A percentile compares a stretch with the other conserved stretches of the same genome.
Evolutionary conservation across 2,888 invertebrate species (phyloP).

Genomic region (Strigamia maritima): DNA sequence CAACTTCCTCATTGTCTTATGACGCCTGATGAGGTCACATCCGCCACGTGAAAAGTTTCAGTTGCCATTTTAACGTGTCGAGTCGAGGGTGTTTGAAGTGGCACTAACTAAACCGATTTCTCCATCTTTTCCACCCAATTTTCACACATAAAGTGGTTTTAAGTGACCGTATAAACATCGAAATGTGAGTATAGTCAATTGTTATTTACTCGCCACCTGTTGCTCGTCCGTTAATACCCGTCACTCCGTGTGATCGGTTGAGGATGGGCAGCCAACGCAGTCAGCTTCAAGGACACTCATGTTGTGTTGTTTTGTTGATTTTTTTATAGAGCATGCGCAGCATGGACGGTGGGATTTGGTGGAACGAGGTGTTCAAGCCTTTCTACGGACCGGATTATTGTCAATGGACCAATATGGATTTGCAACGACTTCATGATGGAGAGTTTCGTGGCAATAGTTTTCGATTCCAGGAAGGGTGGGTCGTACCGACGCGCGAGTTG

Average conservation of each 20-base stretch:
- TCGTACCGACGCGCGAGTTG: constrained; percentile 33
- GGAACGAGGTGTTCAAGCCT: constrained; percentile 9
- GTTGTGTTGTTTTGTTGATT: background rate
- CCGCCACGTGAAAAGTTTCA: background rate
- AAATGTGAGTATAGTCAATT: background rate
- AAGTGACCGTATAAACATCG: no score
- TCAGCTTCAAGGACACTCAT: background rate
- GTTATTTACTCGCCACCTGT: background rate
- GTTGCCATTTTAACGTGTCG: background rate
- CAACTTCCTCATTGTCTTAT: background rate
- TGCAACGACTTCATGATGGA: constrained; percentile 29
- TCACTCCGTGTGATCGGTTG: background rate
- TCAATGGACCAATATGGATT: constrained; percentile 28
- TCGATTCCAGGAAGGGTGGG: constrained; percentile 36
- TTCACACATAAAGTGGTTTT: background rate
- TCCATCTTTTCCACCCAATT: background rate
- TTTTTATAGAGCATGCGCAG: constrained; percentile 2
- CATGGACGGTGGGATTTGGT: background rate
- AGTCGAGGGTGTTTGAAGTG: background rate
- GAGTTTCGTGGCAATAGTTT: constrained; percentile 31
- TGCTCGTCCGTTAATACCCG: background rate
- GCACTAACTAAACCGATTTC: background rate
- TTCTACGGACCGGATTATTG: constrained; percentile 37
- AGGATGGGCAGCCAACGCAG: background rate
- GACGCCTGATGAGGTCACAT: background rate